phyloP scores from a whole-genome alignment of 2,113 vertebrate genomes.

The Rhabdornis inornatus region DNA sequence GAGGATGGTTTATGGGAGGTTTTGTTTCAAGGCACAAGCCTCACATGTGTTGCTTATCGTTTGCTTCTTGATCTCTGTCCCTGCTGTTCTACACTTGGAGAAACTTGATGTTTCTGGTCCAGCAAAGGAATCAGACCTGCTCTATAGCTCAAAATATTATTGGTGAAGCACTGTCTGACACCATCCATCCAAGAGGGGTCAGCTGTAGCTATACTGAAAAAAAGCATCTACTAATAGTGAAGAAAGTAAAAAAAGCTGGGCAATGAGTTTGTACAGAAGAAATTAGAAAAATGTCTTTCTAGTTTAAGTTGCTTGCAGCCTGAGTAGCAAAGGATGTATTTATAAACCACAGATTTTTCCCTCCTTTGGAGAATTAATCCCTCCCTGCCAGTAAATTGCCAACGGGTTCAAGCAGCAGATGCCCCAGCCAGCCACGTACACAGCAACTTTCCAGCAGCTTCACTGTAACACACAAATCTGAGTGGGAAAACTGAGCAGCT shows the following conservation, averaged over 20 bases:
- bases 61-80: neutral
- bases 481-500: conserved; percentile 29
- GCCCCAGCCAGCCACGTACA: neutral
- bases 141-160: neutral
- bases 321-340: neutral
- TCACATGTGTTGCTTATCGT: neutral
- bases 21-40: neutral
- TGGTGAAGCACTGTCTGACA: neutral
- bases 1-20: neutral
- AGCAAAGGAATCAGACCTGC: neutral
- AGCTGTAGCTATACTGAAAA: neutral
- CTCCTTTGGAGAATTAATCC: conserved; percentile 25
- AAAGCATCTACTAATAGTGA: neutral
- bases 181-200: neutral
- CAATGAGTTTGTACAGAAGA: neutral
- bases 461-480: neutral
- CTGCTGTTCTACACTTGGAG: neutral
- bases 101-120: neutral
- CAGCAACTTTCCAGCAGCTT: neutral
- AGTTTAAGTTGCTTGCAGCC: neutral
- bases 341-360: neutral
- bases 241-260: neutral
- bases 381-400: neutral
- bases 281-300: neutral
- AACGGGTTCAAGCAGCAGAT: conserved; percentile 7